phyloP scores from a whole-genome alignment of 2,113 vertebrate species.

The Odontesthes bonariensis region DNA sequence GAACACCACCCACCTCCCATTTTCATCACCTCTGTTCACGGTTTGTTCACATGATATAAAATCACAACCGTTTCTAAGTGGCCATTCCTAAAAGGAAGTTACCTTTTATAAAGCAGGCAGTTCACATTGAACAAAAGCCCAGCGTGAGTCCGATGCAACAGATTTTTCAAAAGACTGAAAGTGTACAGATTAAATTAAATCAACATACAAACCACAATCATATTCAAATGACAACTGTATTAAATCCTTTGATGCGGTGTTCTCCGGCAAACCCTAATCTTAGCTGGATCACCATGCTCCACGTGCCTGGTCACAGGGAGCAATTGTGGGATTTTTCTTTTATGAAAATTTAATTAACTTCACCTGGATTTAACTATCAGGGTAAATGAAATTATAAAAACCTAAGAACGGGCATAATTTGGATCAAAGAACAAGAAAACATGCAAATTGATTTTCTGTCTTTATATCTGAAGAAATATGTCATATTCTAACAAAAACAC shows the following conservation, averaged over 20 bases:
- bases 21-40: not conserved
- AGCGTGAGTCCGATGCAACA: not conserved
- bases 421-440: not conserved
- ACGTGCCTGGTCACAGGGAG: not conserved
- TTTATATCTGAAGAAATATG: not conserved
- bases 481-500: not conserved
- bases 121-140: not conserved
- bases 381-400: no score
- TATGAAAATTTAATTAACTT: not conserved
- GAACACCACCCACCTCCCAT: not conserved
- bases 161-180: not conserved
- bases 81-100: constrained; percentile 8
- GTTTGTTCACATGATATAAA: constrained; percentile 10
- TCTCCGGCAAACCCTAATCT: constrained; percentile 12
- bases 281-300: not conserved
- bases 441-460: not conserved
- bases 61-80: constrained; percentile 16
- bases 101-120: not conserved
- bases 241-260: constrained; percentile 16
- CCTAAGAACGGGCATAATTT: not conserved
- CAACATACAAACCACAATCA: constrained; percentile 22
- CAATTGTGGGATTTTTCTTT: not conserved
- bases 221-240: constrained; percentile 17
- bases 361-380: no score
- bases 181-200: constrained; percentile 1